Percentiles rank a stretch among this genome's conserved stretches.
Evolutionary conservation across 2,888 invertebrate genomes (phyloP).

Genomic region (Microplitis deprimator): DNA sequence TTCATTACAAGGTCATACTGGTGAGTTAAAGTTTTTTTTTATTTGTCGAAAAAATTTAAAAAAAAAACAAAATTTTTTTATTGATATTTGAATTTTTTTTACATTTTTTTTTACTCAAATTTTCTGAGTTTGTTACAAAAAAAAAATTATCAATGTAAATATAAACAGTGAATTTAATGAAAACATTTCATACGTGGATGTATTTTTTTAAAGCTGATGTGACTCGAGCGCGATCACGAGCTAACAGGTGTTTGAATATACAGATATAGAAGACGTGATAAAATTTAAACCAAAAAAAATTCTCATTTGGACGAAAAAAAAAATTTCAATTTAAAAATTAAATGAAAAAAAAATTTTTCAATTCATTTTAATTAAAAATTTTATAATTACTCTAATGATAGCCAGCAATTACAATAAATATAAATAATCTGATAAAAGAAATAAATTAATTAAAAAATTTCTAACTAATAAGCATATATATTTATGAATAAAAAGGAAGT

Average conservation of each 20-base stretch:
- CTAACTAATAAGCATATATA: no score
- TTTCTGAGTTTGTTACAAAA: not conserved
- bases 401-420: no score
- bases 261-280: conserved; percentile 60
- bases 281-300: not conserved
- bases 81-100: not conserved
- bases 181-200: not conserved
- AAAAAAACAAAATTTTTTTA: no score
- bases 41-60: not conserved
- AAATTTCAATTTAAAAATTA: not conserved
- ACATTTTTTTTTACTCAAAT: not conserved
- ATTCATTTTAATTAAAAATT: no score
- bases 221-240: conserved; percentile 52
- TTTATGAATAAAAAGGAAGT: no score
- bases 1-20: conserved; percentile 63
- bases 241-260: conserved; percentile 70
- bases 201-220: conserved; percentile 53
- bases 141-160: not conserved
- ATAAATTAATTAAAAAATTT: no score
- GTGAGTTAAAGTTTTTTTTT: conserved; percentile 54
- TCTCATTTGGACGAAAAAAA: not conserved
- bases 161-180: not conserved
- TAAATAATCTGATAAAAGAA: no score
- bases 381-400: no score
- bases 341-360: no score